Percentiles rank a stretch among this genome's conserved stretches.
Conservation (phyloP, 2,888 invertebrate species). For the Eupithecia abbreviata region DNA sequence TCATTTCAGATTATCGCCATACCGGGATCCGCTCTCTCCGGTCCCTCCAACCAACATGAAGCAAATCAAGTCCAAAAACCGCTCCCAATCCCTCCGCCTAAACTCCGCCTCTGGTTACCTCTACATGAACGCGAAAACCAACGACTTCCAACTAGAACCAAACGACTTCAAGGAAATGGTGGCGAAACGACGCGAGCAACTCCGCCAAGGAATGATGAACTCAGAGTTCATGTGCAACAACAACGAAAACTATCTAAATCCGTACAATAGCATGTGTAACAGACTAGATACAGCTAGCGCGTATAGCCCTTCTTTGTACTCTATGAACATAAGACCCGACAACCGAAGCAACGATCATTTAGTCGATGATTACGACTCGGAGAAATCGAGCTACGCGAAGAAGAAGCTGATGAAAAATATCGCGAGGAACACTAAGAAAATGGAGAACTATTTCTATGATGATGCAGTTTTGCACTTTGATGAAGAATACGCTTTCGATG, state of each 20-base stretch:
- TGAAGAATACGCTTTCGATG: slow-evolving; percentile 79
- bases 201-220: slow-evolving; percentile 72
- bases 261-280: slow-evolving; percentile 64
- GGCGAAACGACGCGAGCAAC: slow-evolving; percentile 73
- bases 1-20: slow-evolving; percentile 63
- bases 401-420: slow-evolving; percentile 79
- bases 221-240: slow-evolving; percentile 69
- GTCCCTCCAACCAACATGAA: slow-evolving; percentile 73
- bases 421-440: slow-evolving; percentile 69
- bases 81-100: slow-evolving; percentile 73
- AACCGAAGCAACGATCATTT: slow-evolving; percentile 76
- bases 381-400: slow-evolving; percentile 76
- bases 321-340: slow-evolving; percentile 70
- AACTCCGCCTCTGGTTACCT: slow-evolving; percentile 80
- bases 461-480: slow-evolving; percentile 79
- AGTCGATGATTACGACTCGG: slow-evolving; percentile 79
- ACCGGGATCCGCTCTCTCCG: slow-evolving; percentile 78
- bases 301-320: slow-evolving; percentile 72
- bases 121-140: slow-evolving; percentile 79
- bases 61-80: slow-evolving; percentile 67
- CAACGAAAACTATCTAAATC: slow-evolving; percentile 65
- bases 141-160: slow-evolving; percentile 78
- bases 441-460: slow-evolving; percentile 79
- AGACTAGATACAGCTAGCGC: slow-evolving; percentile 62
- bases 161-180: slow-evolving; percentile 79